Base-by-base conservation (phyloP, 2,797 vertebrate species). In the Catharus ustulatus region DNA sequence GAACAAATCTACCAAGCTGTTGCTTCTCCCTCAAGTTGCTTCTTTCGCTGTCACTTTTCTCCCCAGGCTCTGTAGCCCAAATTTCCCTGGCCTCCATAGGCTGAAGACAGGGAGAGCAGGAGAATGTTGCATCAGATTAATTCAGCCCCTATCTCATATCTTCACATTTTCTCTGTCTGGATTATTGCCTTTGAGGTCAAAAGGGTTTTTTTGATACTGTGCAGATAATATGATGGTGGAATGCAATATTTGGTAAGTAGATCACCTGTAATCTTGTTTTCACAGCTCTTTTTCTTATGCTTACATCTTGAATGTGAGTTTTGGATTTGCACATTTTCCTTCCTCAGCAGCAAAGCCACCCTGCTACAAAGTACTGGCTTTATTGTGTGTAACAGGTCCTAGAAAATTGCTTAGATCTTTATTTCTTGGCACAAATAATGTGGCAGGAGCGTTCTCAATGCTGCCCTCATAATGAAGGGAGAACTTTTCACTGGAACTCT, bases 341-440 rank as follows among this genome's bases (percentile, higher is more conserved):
- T 73, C 75, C 79, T 68, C 66, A 45, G 36, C 73, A 75, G 87
- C 58, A 45, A 34, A 91, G 77, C 63, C 51, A 52, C 71, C 42
- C 74, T 57, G 66, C 48, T 76, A 79, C 54, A 80, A 90, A 94
- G 80, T 61, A 32, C 34, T 87, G 61, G 19, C 46, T 94, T 91
- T 94, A 80, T 87, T 94, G 54, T 93, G 45, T 88, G 54, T 87
- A 88, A 82, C 61, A 89, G 81, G 74, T 91, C 91, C 93, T 82
- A 84, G 90, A 83, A 93, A 93, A 81, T 91, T 84, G 62, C 88
- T 94, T 83, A 87, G 68, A 84, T 94, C 90, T 90, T 94, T 84
- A 87, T 76, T 94, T 93, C 95, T 90, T 87, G 83, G 80, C 75
- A 90, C 94, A 94, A 96, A 94, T 96, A 94, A 95, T 6, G 40